phyloP scores from a whole-genome alignment of 2,888 invertebrate species.

The Drosophila greeni region DNA sequence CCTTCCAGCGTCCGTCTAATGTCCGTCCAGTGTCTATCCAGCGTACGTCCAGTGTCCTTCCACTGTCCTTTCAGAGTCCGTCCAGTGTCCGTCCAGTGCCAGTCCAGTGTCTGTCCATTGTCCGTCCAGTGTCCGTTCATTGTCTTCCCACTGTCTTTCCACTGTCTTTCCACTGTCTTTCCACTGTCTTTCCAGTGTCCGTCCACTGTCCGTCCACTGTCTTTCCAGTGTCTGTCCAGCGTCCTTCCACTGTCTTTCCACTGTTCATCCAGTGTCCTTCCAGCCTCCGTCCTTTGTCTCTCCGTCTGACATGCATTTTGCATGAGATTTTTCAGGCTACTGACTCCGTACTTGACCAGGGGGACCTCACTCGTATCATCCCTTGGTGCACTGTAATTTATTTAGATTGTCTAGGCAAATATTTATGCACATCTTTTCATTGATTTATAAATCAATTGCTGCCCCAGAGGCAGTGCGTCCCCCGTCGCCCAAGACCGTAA shows the following conservation, averaged over 20 bases:
- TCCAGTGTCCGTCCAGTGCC: too few species aligned
- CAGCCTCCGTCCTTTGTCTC: not conserved
- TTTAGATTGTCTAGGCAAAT: conserved; percentile 68
- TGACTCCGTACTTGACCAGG: conserved; percentile 22
- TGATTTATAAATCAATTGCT: conserved; percentile 71
- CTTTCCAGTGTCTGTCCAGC: too few species aligned
- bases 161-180: not conserved
- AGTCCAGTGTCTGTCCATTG: too few species aligned
- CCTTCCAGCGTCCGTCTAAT: not conserved
- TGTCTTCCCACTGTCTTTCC: not conserved
- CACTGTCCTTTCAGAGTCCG: not conserved
- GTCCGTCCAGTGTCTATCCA: not conserved
- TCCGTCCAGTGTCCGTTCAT: not conserved
- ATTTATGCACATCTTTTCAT: conserved; percentile 67
- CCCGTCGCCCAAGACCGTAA: conserved; percentile 44
- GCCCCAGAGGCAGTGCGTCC: conserved; percentile 1
- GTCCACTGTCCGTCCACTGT: too few species aligned
- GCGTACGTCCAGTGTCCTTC: too few species aligned
- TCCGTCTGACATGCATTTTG: conserved; percentile 54
- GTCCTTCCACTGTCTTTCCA: not conserved
- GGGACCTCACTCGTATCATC: too few species aligned
- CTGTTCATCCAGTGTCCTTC: not conserved
- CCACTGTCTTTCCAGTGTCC: too few species aligned
- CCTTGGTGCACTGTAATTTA: conserved; percentile 54
- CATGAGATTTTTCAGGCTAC: conserved; percentile 61